Base-by-base conservation (phyloP, 1,140 invertebrate species). In the Drosophila lacteicornis region DNA sequence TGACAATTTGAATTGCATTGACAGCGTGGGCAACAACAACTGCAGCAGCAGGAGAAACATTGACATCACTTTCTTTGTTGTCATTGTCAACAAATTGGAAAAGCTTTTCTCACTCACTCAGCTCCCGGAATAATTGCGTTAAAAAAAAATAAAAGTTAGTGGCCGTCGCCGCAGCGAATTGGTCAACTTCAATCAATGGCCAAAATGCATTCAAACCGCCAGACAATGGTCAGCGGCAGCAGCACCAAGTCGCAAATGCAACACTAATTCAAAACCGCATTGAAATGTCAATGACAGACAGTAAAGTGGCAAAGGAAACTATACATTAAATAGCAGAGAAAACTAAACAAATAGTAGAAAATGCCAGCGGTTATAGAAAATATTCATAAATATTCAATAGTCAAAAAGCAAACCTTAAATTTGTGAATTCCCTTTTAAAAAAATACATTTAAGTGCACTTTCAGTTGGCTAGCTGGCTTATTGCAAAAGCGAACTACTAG, bases 161-260 rank as follows among this genome's bases (percentile, higher is more conserved):
- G 36, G 58, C 58, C 47, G 42, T 53, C 40, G 33, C 65, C 70
- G 19, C 68, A 73, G 33, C 57, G 57, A 73, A 75, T 74, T 63
- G 73, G 73, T 75, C 73, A 75, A 74, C 57, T 75, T 75, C 73
- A 74, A 75, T 75, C 73, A 75, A 75, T 65, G 70, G 51, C 56
- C 73, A 57, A 63, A 74, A 61, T 75, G 47, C 67, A 80, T 69
- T 80, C 50, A 76, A 68, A 47, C 58, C 36, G 61, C 57, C 57
- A 69, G 57, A 68, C 65, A 70, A 53, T 50, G 66, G 19, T 19
- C 47, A 38, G 45, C 60, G 38, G 17, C 40, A 25, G 22, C 42
- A 61, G 36, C 19, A 43, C 25, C 63, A 58, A 51, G 45, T 33
- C 42, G 40, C 56, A 50, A 33, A 15, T 57, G 15, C 40, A 70